Percentiles rank a stretch among this genome's conserved stretches.
phyloP scores from a whole-genome alignment of 1,140 invertebrate genomes.

The Tetramorium parvispinum region DNA sequence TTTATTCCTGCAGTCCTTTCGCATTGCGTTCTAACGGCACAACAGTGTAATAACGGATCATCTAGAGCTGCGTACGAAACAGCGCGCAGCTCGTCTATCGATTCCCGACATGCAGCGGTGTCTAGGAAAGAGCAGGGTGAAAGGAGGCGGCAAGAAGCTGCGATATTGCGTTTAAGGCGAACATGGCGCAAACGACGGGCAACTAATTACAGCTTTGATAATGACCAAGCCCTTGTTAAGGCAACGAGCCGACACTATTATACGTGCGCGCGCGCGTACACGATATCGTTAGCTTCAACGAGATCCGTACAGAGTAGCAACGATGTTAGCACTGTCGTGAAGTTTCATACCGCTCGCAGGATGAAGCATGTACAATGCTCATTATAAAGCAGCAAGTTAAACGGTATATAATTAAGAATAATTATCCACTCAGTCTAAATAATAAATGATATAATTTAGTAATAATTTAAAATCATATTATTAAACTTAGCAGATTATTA shows the following conservation, averaged over 20 bases:
- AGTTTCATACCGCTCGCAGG: slow-evolving; percentile 20
- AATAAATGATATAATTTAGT: background rate
- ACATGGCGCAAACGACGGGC: slow-evolving; percentile 73
- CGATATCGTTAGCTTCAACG: slow-evolving; percentile 61
- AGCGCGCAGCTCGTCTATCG: slow-evolving; percentile 78
- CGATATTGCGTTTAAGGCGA: slow-evolving; percentile 75
- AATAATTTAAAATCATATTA: background rate
- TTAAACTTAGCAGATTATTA: background rate
- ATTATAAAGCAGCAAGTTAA: slow-evolving; percentile 17
- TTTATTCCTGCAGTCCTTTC: background rate
- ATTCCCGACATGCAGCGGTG: slow-evolving; percentile 74
- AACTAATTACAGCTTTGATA: slow-evolving; percentile 77
- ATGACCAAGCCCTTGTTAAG: slow-evolving; percentile 77
- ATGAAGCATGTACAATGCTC: slow-evolving; percentile 29
- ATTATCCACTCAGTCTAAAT: background rate
- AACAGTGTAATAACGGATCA: slow-evolving; percentile 19
- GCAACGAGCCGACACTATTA: slow-evolving; percentile 64
- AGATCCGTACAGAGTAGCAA: slow-evolving; percentile 51
- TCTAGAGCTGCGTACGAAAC: slow-evolving; percentile 51
- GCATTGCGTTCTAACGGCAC: slow-evolving; percentile 5
- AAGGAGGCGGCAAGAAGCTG: slow-evolving; percentile 71
- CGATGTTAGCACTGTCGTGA: slow-evolving; percentile 34
- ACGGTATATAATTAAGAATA: slow-evolving; percentile 16
- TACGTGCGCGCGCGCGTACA: slow-evolving; percentile 46
- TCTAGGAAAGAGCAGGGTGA: slow-evolving; percentile 59